A percentile compares a stretch with the other conserved stretches of the same genome.
phyloP scores from a whole-genome alignment of 2,113 vertebrate genomes.

The Gymnogyps californianus region DNA sequence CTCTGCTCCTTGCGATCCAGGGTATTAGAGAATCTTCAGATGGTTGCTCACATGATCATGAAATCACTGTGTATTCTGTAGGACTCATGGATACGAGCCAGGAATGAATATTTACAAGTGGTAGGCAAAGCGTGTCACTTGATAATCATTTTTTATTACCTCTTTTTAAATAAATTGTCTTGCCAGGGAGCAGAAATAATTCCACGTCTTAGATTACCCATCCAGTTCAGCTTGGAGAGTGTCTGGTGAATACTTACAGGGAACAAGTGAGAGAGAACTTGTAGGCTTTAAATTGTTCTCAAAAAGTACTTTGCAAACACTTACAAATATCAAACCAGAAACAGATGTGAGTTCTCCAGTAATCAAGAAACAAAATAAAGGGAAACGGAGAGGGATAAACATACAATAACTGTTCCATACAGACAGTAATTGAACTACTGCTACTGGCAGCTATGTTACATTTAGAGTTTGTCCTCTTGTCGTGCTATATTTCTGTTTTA shows the following conservation, averaged over 20 bases:
- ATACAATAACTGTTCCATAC: neutral
- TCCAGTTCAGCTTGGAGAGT: neutral
- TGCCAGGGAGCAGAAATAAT: neutral
- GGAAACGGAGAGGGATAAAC: neutral
- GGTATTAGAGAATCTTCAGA: slow-evolving; percentile 50
- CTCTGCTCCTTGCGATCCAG: neutral
- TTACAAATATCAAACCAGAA: neutral
- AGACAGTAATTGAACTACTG: neutral
- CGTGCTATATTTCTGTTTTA: slow-evolving; percentile 1
- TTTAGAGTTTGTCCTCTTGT: neutral
- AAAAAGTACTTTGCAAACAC: neutral
- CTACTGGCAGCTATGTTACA: neutral
- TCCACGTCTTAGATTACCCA: neutral
- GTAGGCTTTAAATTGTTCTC: neutral
- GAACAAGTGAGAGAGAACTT: neutral
- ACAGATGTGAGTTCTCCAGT: neutral
- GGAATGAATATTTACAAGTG: slow-evolving; percentile 47
- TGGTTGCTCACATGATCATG: slow-evolving; percentile 26
- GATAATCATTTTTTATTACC: neutral
- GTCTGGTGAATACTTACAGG: neutral
- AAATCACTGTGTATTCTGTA: slow-evolving; percentile 36
- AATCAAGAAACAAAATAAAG: neutral
- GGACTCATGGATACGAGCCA: neutral
- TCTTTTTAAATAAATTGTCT: slow-evolving; percentile 29
- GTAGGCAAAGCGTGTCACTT: neutral